These are phyloP conservation scores for Bugula neritina DNA, from an alignment of 2,888 invertebrate species.

Conservation along the genomic window DNA sequence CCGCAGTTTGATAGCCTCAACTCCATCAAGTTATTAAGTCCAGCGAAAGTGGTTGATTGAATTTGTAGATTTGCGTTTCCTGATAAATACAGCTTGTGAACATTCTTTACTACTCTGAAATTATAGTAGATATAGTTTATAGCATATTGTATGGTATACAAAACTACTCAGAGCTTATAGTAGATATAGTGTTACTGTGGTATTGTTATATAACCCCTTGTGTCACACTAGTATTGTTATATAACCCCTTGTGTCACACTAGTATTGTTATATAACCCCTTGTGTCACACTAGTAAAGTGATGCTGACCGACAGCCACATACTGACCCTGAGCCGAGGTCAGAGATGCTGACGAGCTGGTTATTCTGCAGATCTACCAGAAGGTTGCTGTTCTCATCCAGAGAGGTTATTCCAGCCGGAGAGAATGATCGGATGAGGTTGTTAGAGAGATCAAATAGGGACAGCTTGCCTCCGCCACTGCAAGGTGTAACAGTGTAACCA, in stretches of 20 bases:
- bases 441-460: not conserved
- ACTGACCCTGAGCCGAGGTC: not conserved
- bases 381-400: not conserved
- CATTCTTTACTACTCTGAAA: conserved; percentile 8
- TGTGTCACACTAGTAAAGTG: no score
- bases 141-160: no score
- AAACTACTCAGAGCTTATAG: no score
- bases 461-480: not conserved
- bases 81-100: not conserved
- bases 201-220: no score
- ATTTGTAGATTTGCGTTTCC: not conserved
- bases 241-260: no score
- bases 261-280: no score
- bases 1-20: conserved; percentile 9
- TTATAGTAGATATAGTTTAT: no score
- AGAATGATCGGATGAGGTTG: not conserved
- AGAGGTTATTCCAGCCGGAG: not conserved
- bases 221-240: no score
- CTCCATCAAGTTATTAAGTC: not conserved
- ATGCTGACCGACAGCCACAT: no score
- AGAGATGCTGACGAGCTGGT: not conserved
- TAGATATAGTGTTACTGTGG: no score
- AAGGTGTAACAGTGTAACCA: not conserved
- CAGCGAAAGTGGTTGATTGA: not conserved
- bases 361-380: not conserved